phyloP scores from a whole-genome alignment of 2,113 vertebrate species.

The Pithys albifrons region DNA sequence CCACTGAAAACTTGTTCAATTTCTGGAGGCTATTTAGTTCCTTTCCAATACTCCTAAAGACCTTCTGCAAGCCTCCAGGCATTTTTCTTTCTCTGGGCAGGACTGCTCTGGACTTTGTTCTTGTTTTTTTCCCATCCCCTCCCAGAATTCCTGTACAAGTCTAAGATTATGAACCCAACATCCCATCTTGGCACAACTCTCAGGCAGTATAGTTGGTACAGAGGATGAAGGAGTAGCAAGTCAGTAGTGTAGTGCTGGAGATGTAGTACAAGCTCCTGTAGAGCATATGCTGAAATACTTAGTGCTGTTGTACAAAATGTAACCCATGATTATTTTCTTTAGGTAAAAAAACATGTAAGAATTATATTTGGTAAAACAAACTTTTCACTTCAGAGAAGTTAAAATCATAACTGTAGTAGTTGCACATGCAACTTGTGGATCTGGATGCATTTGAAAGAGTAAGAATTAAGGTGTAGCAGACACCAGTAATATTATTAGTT shows the following conservation, averaged over 20 bases:
- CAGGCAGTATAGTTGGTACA: fast-evolving
- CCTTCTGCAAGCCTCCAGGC: not conserved
- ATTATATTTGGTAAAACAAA: not conserved
- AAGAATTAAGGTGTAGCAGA: not conserved
- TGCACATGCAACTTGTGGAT: not conserved
- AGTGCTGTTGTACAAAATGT: not conserved
- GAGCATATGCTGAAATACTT: not conserved
- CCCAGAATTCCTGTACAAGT: not conserved
- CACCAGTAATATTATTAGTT: not conserved
- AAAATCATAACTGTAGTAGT: not conserved
- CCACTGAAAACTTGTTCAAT: not conserved
- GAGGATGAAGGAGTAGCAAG: not conserved
- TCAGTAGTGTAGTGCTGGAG: not conserved
- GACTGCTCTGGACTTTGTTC: not conserved
- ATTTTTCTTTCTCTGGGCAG: not conserved
- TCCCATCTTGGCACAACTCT: not conserved
- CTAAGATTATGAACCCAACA: not conserved
- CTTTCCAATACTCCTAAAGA: not conserved
- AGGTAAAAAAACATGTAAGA: not conserved
- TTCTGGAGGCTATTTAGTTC: not conserved
- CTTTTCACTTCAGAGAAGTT: not conserved
- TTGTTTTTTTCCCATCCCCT: not conserved
- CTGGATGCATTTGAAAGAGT: not conserved
- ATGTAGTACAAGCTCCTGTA: not conserved
- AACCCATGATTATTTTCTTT: not conserved